A percentile compares a stretch with the other conserved stretches of the same genome.
phyloP scores from a whole-genome alignment of 2,888 invertebrate species.

The Acrocera orbiculus region DNA sequence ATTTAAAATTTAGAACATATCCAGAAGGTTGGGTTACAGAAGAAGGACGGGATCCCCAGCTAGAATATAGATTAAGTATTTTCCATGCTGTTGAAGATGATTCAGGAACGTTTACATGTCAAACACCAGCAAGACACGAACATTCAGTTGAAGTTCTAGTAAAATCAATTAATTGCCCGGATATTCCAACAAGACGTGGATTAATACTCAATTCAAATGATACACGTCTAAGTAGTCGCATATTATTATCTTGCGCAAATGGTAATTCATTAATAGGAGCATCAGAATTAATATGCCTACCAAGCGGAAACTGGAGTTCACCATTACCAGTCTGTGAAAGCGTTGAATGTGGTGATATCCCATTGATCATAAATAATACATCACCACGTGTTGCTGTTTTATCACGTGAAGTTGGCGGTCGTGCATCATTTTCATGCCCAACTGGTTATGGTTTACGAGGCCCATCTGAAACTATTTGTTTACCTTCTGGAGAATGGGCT shows the following conservation, averaged over 20 bases:
- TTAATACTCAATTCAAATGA: slow-evolving; percentile 51
- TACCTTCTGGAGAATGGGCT: slow-evolving; percentile 65
- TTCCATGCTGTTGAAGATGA: slow-evolving; percentile 66
- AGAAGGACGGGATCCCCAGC: slow-evolving; percentile 54
- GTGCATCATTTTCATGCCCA: slow-evolving; percentile 63
- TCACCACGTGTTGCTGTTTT: slow-evolving; percentile 53
- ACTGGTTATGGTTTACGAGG: slow-evolving; percentile 61
- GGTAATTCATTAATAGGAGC: slow-evolving; percentile 67
- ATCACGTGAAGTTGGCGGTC: slow-evolving; percentile 62
- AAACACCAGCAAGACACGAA: slow-evolving; percentile 65
- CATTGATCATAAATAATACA: slow-evolving; percentile 36
- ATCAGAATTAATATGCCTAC: slow-evolving; percentile 53
- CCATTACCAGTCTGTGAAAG: slow-evolving; percentile 69
- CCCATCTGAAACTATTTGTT: slow-evolving; percentile 54
- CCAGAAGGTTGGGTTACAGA: slow-evolving; percentile 71
- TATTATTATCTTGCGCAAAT: slow-evolving; percentile 58
- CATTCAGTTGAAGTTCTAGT: slow-evolving; percentile 68
- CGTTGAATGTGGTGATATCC: slow-evolving; percentile 67
- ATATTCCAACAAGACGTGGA: slow-evolving; percentile 53
- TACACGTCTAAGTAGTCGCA: slow-evolving; percentile 55
- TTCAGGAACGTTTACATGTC: slow-evolving; percentile 67
- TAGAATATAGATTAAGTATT: slow-evolving; percentile 69
- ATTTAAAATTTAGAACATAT: slow-evolving; percentile 36
- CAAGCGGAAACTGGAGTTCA: slow-evolving; percentile 74
- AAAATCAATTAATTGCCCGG: slow-evolving; percentile 62